Conservation (phyloP, 1,140 invertebrate species). For the Atta colombica region DNA sequence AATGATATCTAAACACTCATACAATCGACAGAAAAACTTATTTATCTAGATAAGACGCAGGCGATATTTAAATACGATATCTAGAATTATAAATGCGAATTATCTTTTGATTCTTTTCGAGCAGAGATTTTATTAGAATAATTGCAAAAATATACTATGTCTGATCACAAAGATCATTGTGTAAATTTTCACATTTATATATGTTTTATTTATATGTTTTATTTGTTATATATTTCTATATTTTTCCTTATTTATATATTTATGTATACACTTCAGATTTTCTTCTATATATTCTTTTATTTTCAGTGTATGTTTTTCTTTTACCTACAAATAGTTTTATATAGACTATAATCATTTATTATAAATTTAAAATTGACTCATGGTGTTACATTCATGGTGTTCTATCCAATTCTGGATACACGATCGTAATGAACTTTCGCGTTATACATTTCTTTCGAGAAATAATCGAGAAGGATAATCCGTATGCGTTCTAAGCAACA, state of each 20-base stretch:
- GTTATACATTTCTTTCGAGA: conserved; percentile 25
- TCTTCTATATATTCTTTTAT: not conserved
- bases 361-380: not conserved
- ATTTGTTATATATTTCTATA: not conserved
- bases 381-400: not conserved
- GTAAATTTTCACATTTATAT: not conserved
- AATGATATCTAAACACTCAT: not conserved
- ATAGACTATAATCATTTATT: conserved; percentile 6
- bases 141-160: not conserved
- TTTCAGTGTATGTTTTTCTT: no score
- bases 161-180: not conserved
- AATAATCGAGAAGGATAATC: conserved; percentile 1
- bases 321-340: not conserved
- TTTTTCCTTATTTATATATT: not conserved
- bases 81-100: not conserved
- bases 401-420: not conserved
- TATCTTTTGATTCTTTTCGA: not conserved
- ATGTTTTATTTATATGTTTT: not conserved
- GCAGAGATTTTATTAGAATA: conserved; percentile 1
- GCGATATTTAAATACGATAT: not conserved
- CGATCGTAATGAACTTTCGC: conserved; percentile 20
- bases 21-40: not conserved
- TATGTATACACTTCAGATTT: not conserved
- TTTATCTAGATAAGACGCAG: not conserved
- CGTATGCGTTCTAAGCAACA: not conserved